Base-by-base conservation (phyloP, 2,797 vertebrate species). In the Xerus rutilus region DNA sequence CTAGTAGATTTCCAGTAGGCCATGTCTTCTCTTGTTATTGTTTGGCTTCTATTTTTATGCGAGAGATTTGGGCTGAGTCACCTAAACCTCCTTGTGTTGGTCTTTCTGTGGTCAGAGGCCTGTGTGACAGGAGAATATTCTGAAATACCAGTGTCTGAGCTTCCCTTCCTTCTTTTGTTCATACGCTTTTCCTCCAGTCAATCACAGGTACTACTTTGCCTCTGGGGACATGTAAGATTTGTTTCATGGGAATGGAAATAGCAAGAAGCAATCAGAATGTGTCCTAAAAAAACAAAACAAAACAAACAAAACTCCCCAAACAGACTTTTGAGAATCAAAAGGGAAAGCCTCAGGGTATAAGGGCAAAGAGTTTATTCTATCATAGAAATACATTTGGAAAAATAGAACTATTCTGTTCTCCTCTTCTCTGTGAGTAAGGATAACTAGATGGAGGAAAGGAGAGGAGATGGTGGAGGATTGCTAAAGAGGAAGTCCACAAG, bases 241-340 rank as follows among this genome's bases (percentile, higher is more conserved):
- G n/a, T 87, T 95, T 89, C 47, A 45, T 30, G 67, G 77, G 18
- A 81, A 47, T 88, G 21, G 59, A 89, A 93, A 89, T 89, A 86
- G 65, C 9, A 89, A 89, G 52, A 91, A 84, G 4, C 47, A 45
- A 64, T 83, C 76, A 49, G 47, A 81, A 12, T 49, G 5, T 47
- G 7, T 18, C 35, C 25, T 93, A 12, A 49, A 49, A 49, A 49
- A 7, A 47, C 6, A 47, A 47, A 7, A 47, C 6, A 47, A 47
- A 7, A 47, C 21, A 57, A 21, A 57, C 18, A 57, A 21, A 57
- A 57, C 21, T 43, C 59, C 47, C 73, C 14, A 54, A 69, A 57
- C 2, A 47, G 39, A 13, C 10, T 92, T 96, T 91, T 73, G 73
- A 86, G 72, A 94, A 89, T 62, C 52, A 81, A 93, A 91, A 96